A percentile compares a stretch with the other conserved stretches of the same genome.
phyloP scores from a whole-genome alignment of 2,797 vertebrate species.

The Anguilla obscura region DNA sequence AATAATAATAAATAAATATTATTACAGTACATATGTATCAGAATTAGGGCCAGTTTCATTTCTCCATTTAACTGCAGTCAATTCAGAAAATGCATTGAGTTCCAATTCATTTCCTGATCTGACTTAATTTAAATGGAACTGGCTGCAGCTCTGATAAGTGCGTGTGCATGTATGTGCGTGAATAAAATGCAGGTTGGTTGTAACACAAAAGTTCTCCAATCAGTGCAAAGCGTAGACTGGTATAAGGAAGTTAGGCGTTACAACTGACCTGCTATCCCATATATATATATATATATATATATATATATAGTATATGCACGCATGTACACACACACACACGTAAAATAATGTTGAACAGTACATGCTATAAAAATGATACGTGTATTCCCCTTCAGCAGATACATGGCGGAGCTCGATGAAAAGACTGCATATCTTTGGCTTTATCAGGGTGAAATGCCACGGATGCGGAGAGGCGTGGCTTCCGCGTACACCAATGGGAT shows the following conservation, averaged over 20 bases:
- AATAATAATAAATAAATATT: background rate
- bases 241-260: background rate
- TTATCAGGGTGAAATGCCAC: conserved; percentile 25
- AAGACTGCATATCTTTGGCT: conserved; percentile 32
- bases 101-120: background rate
- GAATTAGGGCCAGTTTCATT: background rate
- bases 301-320: background rate
- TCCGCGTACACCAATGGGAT: conserved; percentile 3
- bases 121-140: background rate
- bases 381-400: background rate
- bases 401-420: background rate
- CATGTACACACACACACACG: background rate
- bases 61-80: background rate
- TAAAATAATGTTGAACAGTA: conserved; percentile 10
- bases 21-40: background rate
- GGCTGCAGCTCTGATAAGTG: background rate
- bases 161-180: background rate
- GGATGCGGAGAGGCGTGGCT: background rate
- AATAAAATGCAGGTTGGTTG: conserved; percentile 14
- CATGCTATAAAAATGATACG: conserved; percentile 14
- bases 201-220: background rate
- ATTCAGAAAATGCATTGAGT: background rate
- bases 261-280: background rate
- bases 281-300: background rate
- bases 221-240: background rate